Percentiles rank a stretch among this genome's conserved stretches.
These are phyloP conservation scores for Watersipora subatra DNA, from an alignment of 1,140 invertebrate species.

Conservation along the genomic window DNA sequence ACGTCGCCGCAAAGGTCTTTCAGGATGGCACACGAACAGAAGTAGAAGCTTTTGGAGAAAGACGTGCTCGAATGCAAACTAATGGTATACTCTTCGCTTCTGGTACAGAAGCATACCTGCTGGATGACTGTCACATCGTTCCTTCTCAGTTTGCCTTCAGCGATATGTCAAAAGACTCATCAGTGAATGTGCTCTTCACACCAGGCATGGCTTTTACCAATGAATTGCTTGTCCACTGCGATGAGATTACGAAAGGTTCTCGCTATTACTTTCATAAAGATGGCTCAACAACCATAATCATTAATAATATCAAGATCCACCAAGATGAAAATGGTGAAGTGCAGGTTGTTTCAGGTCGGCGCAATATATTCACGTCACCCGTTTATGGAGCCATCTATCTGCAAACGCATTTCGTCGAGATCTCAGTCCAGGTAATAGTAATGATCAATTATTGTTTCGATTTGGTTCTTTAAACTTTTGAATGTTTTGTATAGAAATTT, in stretches of 20 bases:
- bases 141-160: conserved; percentile 16
- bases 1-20: conserved; percentile 19
- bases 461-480: no score
- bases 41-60: conserved; percentile 13
- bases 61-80: conserved; percentile 16
- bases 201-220: conserved; percentile 14
- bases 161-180: conserved; percentile 23
- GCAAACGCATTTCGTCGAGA: conserved; percentile 21
- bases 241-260: conserved; percentile 17
- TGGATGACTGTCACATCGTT: conserved; percentile 17
- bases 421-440: conserved; percentile 20
- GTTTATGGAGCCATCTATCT: conserved; percentile 14
- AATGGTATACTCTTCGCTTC: conserved; percentile 23
- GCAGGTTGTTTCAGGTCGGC: conserved; percentile 20
- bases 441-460: no score
- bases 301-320: conserved; percentile 25
- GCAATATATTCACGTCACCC: conserved; percentile 22
- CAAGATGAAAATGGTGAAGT: conserved; percentile 24
- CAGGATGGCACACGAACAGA: conserved; percentile 20
- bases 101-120: conserved; percentile 15
- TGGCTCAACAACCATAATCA: conserved; percentile 19
- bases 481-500: no score
- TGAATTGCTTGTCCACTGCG: conserved; percentile 17
- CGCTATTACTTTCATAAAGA: conserved; percentile 19
- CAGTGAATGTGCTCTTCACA: conserved; percentile 24